Conservation (phyloP, 2,113 vertebrate species). For the Sterrhoptilus dennistouni region DNA sequence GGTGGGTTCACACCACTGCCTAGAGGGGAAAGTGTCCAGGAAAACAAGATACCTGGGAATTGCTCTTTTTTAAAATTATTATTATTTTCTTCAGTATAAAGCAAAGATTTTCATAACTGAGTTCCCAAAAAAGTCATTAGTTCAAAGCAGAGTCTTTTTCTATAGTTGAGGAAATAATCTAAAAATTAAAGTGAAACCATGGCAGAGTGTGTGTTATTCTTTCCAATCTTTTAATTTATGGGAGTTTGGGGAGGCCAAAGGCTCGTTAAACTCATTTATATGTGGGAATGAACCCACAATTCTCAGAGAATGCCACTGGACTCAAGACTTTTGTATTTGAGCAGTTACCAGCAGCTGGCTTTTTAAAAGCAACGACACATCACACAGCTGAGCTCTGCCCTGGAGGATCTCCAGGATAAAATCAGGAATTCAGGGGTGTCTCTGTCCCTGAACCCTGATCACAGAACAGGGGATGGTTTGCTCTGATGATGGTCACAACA, state of each 20-base stretch:
- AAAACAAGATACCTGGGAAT: background rate
- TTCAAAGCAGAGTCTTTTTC: background rate
- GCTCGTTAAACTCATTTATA: background rate
- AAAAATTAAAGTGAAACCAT: background rate
- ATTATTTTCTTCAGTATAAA: background rate
- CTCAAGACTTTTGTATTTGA: background rate
- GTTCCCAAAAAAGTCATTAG: background rate
- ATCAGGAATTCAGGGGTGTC: background rate
- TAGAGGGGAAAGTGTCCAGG: background rate
- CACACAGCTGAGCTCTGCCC: background rate
- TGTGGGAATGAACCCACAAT: background rate
- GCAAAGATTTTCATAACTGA: background rate
- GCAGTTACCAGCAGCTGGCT: background rate
- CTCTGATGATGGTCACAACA: background rate
- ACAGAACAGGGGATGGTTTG: background rate
- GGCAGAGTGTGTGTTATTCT: background rate
- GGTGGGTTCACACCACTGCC: background rate
- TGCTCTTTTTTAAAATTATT: background rate
- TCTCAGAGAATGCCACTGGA: background rate
- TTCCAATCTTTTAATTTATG: background rate
- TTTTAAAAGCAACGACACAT: background rate
- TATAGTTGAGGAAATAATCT: background rate
- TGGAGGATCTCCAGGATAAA: background rate
- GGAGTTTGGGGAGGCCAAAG: background rate
- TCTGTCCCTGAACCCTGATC: background rate